Conservation (phyloP, 2,113 vertebrate genomes). For the Oreamnos americanus region DNA sequence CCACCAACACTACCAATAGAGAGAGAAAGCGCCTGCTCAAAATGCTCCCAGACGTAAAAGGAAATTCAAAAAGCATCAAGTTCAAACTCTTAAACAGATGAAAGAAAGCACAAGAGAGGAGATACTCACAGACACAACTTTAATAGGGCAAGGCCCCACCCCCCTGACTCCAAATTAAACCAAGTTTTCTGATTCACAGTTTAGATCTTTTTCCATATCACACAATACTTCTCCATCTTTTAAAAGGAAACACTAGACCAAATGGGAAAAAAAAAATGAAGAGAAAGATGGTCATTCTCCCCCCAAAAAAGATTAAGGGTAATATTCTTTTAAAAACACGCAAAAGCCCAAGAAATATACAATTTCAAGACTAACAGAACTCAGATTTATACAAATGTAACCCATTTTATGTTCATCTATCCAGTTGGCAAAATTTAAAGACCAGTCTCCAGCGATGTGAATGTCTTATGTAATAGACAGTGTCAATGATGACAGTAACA, state of each 20-base stretch:
- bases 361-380: background rate
- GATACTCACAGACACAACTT: background rate
- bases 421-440: background rate
- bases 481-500: background rate
- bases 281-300: background rate
- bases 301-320: background rate
- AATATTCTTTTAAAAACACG: background rate
- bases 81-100: background rate
- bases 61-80: background rate
- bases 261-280: background rate
- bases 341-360: background rate
- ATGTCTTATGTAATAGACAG: fast-evolving
- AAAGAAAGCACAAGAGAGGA: background rate
- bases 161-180: background rate
- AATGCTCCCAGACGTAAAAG: background rate
- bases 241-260: background rate
- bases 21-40: background rate
- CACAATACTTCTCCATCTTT: background rate
- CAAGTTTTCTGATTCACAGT: background rate
- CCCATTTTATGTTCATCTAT: background rate
- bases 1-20: background rate
- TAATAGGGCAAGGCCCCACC: background rate
- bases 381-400: background rate
- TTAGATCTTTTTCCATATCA: background rate
- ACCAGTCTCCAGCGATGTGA: background rate